Conservation (phyloP, 1,140 invertebrate genomes). For the Diabrotica undecimpunctata region DNA sequence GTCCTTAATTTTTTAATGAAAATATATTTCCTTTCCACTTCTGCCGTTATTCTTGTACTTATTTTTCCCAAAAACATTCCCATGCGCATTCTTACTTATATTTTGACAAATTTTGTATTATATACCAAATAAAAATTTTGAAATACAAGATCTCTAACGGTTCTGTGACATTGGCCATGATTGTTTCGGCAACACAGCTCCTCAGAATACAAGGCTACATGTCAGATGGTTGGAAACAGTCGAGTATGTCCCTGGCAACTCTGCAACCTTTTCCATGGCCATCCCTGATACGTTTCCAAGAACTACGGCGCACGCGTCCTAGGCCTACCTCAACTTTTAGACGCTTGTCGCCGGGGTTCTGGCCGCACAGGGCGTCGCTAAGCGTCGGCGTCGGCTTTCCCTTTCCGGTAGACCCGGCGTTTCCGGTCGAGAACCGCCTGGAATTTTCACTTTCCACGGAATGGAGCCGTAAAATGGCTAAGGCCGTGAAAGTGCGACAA, state of each 20-base stretch:
- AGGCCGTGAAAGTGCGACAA: neutral
- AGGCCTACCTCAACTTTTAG: constrained; percentile 13
- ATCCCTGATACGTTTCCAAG: neutral
- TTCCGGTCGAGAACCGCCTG: constrained; percentile 5
- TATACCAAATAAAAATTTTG: too few species aligned
- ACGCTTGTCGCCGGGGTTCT: constrained; percentile 12
- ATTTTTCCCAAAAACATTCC: too few species aligned
- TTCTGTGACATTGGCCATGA: neutral
- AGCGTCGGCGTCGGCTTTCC: constrained; percentile 12
- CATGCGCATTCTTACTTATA: too few species aligned
- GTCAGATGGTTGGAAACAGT: neutral
- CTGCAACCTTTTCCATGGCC: neutral
- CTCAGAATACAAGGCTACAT: neutral
- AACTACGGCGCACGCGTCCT: neutral
- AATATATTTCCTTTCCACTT: too few species aligned
- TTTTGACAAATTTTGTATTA: too few species aligned
- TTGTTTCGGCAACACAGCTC: neutral
- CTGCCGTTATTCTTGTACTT: too few species aligned
- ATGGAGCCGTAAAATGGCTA: neutral
- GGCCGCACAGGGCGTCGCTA: neutral
- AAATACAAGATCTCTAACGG: too few species aligned
- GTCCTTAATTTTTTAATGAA: too few species aligned
- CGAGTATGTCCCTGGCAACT: neutral
- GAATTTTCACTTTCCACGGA: constrained; percentile 10
- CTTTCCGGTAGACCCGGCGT: constrained; percentile 1